Evolutionary conservation across 2,113 vertebrate species (phyloP).

Genomic region (Podiceps cristatus): DNA sequence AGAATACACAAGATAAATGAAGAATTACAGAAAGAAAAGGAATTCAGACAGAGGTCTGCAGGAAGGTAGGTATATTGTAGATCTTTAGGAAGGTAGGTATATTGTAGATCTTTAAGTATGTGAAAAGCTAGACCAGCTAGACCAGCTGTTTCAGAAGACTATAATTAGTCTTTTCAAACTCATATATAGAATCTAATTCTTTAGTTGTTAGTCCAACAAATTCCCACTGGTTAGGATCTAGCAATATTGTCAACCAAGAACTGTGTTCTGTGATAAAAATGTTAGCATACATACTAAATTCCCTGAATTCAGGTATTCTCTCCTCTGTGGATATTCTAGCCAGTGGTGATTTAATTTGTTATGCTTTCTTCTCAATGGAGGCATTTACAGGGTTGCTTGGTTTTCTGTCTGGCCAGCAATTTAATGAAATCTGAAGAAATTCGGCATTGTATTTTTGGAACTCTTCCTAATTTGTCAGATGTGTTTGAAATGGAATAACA

Average conservation of each 20-base stretch:
- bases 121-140: not conserved
- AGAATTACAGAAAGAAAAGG: slow-evolving; percentile 78
- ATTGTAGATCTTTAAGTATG: not conserved
- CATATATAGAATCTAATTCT: not conserved
- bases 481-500: not conserved
- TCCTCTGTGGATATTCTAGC: not conserved
- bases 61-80: slow-evolving; percentile 51
- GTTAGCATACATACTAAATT: not conserved
- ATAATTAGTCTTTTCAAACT: not conserved
- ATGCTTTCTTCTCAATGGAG: not conserved
- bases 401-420: not conserved
- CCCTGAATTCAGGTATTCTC: not conserved
- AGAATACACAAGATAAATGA: slow-evolving; percentile 85
- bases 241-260: not conserved
- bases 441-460: not conserved
- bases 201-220: not conserved
- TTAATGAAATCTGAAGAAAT: not conserved
- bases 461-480: not conserved
- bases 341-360: not conserved
- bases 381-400: not conserved
- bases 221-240: not conserved
- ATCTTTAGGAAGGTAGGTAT: not conserved
- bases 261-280: not conserved
- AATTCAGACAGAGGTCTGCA: slow-evolving; percentile 71
- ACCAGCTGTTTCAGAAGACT: not conserved